Percentiles rank a stretch among this genome's conserved stretches.
Conservation (phyloP, 1,140 invertebrate species). For the Gryon sp. region DNA sequence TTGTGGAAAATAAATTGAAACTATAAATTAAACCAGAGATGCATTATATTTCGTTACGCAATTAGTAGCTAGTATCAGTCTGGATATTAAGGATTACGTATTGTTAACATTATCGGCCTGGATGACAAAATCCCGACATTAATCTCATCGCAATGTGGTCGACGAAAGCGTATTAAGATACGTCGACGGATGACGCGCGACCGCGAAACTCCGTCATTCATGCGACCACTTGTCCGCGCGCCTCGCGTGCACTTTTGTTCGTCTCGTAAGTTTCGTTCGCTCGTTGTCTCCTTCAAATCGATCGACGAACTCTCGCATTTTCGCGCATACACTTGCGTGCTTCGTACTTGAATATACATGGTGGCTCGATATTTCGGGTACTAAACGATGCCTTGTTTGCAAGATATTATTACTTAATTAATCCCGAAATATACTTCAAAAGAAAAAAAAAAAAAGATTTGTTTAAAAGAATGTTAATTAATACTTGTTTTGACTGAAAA, state of each 20-base stretch:
- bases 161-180: constrained; percentile 28
- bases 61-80: constrained; percentile 34
- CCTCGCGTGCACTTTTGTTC: constrained; percentile 38
- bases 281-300: constrained; percentile 64
- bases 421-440: no score
- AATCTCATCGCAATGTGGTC: constrained; percentile 40
- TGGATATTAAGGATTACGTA: constrained; percentile 39
- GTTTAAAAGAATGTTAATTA: no score
- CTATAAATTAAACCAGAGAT: not conserved
- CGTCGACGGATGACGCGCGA: constrained; percentile 1
- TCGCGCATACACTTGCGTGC: constrained; percentile 44
- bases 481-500: no score
- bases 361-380: constrained; percentile 15
- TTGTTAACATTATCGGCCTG: constrained; percentile 41
- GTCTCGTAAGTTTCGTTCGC: constrained; percentile 48
- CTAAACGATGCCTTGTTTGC: not conserved
- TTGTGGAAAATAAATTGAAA: no score
- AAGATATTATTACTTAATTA: no score
- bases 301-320: constrained; percentile 56
- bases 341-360: constrained; percentile 39
- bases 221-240: constrained; percentile 53
- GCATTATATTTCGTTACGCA: constrained; percentile 25
- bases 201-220: constrained; percentile 48
- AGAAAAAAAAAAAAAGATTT: no score
- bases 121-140: constrained; percentile 40